phyloP scores from a whole-genome alignment of 2,797 vertebrate species.

The Melanogrammus aeglefinus region DNA sequence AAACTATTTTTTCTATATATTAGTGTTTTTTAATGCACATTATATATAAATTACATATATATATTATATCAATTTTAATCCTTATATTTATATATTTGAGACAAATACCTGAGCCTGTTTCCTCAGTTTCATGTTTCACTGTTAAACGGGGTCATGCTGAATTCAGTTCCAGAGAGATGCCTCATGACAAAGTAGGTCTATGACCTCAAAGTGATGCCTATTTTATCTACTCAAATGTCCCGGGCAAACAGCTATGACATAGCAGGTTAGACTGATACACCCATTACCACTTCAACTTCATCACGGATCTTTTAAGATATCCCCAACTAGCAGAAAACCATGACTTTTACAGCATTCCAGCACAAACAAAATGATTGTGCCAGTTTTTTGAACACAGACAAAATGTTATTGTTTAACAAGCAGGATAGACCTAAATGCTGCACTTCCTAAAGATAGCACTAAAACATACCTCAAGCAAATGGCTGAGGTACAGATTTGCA shows the following conservation, averaged over 20 bases:
- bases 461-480: not conserved
- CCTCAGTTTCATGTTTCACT: not conserved
- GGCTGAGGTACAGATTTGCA: slow-evolving; percentile 38
- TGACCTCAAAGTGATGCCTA: slow-evolving; percentile 36
- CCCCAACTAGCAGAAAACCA: slow-evolving; percentile 33
- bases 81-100: not conserved
- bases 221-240: slow-evolving; percentile 55
- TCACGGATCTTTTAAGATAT: slow-evolving; percentile 43
- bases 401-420: no score
- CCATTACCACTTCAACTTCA: slow-evolving; percentile 47
- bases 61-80: no score
- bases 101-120: not conserved
- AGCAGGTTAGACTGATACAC: slow-evolving; percentile 35
- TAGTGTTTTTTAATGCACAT: not conserved
- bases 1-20: not conserved
- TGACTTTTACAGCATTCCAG: not conserved
- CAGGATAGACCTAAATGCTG: slow-evolving; percentile 12
- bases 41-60: not conserved
- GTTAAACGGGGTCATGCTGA: slow-evolving; percentile 25
- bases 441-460: slow-evolving; percentile 15
- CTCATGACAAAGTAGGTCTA: slow-evolving; percentile 43
- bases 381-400: not conserved
- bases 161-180: slow-evolving; percentile 24
- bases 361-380: not conserved
- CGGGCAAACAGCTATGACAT: slow-evolving; percentile 43